These are phyloP conservation scores for Oxystoma pomonae DNA, from an alignment of 2,888 invertebrate genomes.

Conservation along the genomic window DNA sequence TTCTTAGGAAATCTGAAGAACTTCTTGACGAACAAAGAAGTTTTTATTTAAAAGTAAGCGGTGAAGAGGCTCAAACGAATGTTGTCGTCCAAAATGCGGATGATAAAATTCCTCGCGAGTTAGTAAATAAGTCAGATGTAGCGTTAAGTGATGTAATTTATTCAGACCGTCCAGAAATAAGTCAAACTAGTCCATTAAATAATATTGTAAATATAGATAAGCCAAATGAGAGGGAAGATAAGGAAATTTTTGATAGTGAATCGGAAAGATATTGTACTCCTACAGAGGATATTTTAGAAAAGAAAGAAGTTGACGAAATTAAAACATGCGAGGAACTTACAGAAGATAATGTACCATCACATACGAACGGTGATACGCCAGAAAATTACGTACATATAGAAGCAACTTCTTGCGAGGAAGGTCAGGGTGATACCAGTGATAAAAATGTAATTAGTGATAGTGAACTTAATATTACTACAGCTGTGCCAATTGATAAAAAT, in stretches of 20 bases:
- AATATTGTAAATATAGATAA: constrained; percentile 20
- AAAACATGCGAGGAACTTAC: not conserved
- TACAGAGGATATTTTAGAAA: constrained; percentile 52
- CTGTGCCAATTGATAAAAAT: constrained; percentile 46
- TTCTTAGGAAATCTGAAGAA: constrained; percentile 51
- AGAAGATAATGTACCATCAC: not conserved
- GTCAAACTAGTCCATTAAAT: not conserved
- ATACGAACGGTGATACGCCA: not conserved
- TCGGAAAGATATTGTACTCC: constrained; percentile 67
- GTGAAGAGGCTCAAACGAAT: constrained; percentile 10
- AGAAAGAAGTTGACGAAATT: constrained; percentile 32
- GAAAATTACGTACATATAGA: not conserved
- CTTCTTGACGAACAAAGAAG: constrained; percentile 45
- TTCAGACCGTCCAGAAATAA: not conserved
- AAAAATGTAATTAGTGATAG: constrained; percentile 32
- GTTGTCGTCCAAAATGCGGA: constrained; percentile 3
- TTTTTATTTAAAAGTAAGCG: constrained; percentile 18
- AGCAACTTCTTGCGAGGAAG: constrained; percentile 12
- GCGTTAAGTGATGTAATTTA: constrained; percentile 3
- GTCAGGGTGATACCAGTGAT: constrained; percentile 31
- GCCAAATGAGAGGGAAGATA: constrained; percentile 41
- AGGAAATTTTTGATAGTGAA: constrained; percentile 63
- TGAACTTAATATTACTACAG: constrained; percentile 35
- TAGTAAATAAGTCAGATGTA: constrained; percentile 44
- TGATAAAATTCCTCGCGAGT: not conserved